Base-by-base conservation (phyloP, 2,113 vertebrate species). In the Dermatemys mawii region DNA sequence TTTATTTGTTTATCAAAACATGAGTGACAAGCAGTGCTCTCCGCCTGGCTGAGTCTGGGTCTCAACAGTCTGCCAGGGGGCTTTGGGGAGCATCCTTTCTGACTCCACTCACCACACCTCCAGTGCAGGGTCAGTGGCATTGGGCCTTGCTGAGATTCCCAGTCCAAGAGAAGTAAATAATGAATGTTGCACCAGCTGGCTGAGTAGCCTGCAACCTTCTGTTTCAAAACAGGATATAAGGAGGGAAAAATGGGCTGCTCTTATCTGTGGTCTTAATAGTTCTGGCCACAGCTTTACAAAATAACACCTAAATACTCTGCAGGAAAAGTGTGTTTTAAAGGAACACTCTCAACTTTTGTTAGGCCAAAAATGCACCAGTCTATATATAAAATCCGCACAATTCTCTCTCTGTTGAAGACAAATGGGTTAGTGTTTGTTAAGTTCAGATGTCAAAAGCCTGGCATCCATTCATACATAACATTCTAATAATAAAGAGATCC, bases 151-250 rank as follows among this genome's bases (percentile, higher is more conserved):
- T 95, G 96, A 96, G 95, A 97, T 91, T 97, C 97, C 97, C 94
- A 96, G 95, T 90, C 95, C 97, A 95, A 87, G 44, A 86, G 79
- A 81, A 92, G 84, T 98, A 97, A 98, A 98, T 98, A 98, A 98
- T 98, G 94, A 90, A 98, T 98, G 98, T 79, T 94, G 93, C 85
- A 93, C 95, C 98, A 98, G 97, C 97, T 98, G 97, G 96, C 38
- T 87, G 86, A 38, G 57, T 83, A 92, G 90, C 95, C 96, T 90
- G 94, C 94, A 96, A 97, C 89, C 95, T 95, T 97, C 97, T 94
- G 49, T 96, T 97, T 96, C 94, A 97, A 95, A 92, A 92, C 81
- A 96, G 89, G 86, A 96, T 95, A 78, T 89, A 97, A 95, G 27
- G 51, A 92, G 54, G 3, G 3, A 27, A 10, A 27, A 35, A n/a